Evolutionary conservation across 92 coral and sea anemone species (phyloP), one percentile per base, ranked within the genome.

Genomic region (Epizoanthus illoricatus): DNA sequence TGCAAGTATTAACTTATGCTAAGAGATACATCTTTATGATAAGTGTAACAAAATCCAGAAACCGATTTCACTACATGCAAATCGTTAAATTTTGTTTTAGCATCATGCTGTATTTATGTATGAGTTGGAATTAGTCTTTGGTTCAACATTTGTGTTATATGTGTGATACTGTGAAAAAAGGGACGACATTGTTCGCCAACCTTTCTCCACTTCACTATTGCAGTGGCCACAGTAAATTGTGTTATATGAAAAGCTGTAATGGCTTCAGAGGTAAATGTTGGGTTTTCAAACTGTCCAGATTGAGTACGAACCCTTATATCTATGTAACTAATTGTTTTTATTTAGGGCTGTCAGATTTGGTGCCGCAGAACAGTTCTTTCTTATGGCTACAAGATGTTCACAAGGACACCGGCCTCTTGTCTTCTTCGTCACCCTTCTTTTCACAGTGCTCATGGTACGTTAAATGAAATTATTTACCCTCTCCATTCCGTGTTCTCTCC

Each of bases 361-460:
- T 79, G 95, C 95, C 42, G 94, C 95, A 8, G 99, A 97, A 41
- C 99, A 97, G 85, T 97, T 97, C 90, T 93, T 97, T 80, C 92
- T 97, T 45, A 90, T 97, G 81, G 99, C 99, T 18, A 97, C 99
- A 24, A 84, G 99, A 66, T 97, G 99, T 79, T 97, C 99, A 4
- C 90, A 86, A 13, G 99, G 99, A 16, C 97, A 93, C 84, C 85
- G 98, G 83, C 99, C 99, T 41, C 80, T 93, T 7, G 79, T 97
- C 52, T 97, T 97, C 82, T 94, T 97, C 71, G 90, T 97, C 45
- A 97, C 99, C 42, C 94, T 97, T 76, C 89, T 97, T 54, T 93
- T 93, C 76, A 94, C 99, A 24, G 98, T 93, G 17, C 84, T 97
- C 76, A 91, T 91, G 99, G 99, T 97, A 85, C 67, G 98, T 87